Conservation (phyloP, 2,113 vertebrate genomes). For the Chroicocephalus ridibundus region DNA sequence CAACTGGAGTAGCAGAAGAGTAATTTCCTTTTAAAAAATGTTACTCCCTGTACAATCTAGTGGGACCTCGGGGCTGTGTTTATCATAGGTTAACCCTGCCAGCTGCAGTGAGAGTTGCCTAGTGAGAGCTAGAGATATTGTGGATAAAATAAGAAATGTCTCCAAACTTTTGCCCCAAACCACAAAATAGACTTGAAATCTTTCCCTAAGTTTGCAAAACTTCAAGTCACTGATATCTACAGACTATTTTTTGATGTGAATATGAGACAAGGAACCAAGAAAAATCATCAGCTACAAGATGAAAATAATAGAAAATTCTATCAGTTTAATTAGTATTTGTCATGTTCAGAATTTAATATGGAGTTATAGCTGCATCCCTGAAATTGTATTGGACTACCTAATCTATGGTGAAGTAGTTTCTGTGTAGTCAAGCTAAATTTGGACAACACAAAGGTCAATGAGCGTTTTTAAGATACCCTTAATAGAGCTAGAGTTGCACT, state of each 20-base stretch:
- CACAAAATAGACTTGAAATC: neutral
- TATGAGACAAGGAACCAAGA: neutral
- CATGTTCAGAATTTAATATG: neutral
- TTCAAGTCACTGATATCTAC: neutral
- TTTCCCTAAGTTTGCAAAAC: neutral
- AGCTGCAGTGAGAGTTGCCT: neutral
- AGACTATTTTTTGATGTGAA: neutral
- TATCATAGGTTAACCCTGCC: constrained; percentile 25
- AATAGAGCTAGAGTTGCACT: neutral
- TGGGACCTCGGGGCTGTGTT: neutral
- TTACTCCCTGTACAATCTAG: neutral
- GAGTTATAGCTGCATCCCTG: neutral
- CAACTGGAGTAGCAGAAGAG: constrained; percentile 16
- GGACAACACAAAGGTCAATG: neutral
- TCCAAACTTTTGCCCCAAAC: constrained; percentile 23
- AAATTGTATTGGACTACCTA: neutral
- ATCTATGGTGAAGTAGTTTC: neutral
- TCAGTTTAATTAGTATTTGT: neutral
- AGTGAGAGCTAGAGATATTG: neutral
- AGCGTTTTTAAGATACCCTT: neutral
- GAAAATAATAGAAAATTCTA: neutral
- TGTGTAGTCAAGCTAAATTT: neutral
- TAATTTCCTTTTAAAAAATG: constrained; percentile 47
- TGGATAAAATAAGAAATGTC: constrained; percentile 19
- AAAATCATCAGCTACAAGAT: neutral